phyloP scores from a whole-genome alignment of 2,113 vertebrate species.

The Patagioenas fasciata region DNA sequence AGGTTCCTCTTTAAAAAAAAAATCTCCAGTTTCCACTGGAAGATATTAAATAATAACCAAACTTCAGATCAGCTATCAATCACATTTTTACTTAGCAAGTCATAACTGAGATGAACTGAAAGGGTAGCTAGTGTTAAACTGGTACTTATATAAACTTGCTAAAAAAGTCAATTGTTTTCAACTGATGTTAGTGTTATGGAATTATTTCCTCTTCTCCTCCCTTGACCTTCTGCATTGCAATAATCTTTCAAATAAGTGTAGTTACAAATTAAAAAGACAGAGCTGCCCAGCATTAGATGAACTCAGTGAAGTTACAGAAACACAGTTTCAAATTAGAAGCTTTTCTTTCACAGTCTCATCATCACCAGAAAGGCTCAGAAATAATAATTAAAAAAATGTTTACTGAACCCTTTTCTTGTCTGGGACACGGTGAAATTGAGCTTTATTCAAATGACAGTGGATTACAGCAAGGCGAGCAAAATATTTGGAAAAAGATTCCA shows the following conservation, averaged over 20 bases:
- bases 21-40: background rate
- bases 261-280: background rate
- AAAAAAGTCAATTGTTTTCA: background rate
- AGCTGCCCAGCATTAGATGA: background rate
- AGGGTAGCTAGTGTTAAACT: background rate
- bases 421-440: background rate
- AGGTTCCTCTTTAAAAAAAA: background rate
- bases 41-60: background rate
- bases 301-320: background rate
- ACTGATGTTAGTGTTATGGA: background rate
- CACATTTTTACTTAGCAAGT: background rate
- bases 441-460: background rate
- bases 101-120: background rate
- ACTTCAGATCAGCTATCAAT: background rate
- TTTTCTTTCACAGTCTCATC: background rate
- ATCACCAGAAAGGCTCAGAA: background rate
- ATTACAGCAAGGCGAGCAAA: background rate
- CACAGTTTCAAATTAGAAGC: background rate
- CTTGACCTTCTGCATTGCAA: background rate
- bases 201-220: slow-evolving; percentile 5
- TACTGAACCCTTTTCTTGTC: background rate
- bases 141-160: background rate
- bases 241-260: background rate
- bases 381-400: background rate
- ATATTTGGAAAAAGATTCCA: background rate